Base-by-base conservation (phyloP, 1,140 invertebrate genomes). In the Thaumetopoea pityocampa region DNA sequence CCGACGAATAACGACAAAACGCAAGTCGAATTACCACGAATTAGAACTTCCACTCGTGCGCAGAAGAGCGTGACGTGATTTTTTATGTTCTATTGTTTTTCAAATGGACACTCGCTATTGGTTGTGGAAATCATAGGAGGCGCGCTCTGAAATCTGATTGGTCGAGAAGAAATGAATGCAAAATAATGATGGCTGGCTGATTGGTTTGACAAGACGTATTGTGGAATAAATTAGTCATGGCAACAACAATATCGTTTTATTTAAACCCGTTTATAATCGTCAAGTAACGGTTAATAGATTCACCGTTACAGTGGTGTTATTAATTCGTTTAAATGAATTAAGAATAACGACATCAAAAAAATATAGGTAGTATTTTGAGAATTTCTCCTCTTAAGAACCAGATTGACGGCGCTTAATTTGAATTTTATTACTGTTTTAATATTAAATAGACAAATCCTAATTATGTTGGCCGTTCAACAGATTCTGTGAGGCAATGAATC, bases 21-120 rank as follows among this genome's bases (percentile, higher is more conserved):
- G 23, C 35, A 29, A 40, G 19, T 54, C 35, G 33, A 38, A 53
- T 43, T 48, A 38, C 37, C 27, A 49, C 44, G 48, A 60, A 51
- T 55, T 51, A 50, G 29, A 38, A 48, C 51, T 42, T 56, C 57
- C 51, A 63, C 65, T 62, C 71, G 47, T 40, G 67, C 65, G 69
- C 63, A 66, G 40, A 57, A 59, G 16, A 47, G 46, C 69, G 68
- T 79, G 64, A 82, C 73, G 67, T 22, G 48, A 74, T 68, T 78
- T 82, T 82, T 82, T 82, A 82, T 68, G 61, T 61, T 76, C 78
- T 82, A 82, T 82, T 82, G 78, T 82, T 79, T 82, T 82, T 82
- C 73, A 78, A 82, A 82, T 67, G 51, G 26, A 16, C 23, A 27
- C 9, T 32, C 37, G 26, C 28, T 47, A 79, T 79, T 82, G 78